phyloP scores from a whole-genome alignment of 2,797 vertebrate genomes.

The Ficedula albicollis region DNA sequence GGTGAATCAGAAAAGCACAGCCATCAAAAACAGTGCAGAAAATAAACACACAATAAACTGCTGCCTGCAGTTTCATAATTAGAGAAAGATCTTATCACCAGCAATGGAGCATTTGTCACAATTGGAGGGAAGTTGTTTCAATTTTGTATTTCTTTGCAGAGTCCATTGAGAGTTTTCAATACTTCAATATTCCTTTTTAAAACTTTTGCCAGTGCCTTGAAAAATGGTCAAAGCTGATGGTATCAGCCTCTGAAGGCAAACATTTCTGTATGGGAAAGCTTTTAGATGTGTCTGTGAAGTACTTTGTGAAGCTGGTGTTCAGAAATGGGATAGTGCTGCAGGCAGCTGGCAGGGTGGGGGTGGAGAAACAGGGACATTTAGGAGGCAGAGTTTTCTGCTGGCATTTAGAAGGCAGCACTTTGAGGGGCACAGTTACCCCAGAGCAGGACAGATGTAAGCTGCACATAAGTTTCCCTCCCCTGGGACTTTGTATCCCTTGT shows the following conservation, averaged over 20 bases:
- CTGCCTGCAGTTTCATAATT: background rate
- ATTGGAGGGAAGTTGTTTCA: background rate
- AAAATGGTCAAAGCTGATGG: background rate
- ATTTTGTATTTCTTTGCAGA: background rate
- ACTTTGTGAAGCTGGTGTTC: background rate
- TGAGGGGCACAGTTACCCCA: background rate
- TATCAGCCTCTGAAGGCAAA: background rate
- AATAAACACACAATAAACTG: background rate
- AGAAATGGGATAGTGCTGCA: background rate
- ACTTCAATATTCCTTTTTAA: background rate
- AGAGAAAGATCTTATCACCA: background rate
- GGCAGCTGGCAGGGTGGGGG: background rate
- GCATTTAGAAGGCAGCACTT: background rate
- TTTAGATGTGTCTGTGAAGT: background rate
- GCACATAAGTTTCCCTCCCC: background rate
- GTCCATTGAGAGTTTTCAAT: background rate
- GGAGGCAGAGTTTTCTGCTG: background rate
- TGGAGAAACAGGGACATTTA: background rate
- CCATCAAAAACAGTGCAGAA: background rate
- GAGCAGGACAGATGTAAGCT: background rate
- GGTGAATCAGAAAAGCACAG: background rate
- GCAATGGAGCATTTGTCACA: background rate
- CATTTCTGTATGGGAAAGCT: background rate
- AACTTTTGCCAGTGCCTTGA: background rate
- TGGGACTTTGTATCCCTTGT: background rate